A percentile compares a stretch with the other conserved stretches of the same genome.
Conservation (phyloP, 2,113 vertebrate species). For the Cyprinodon variegatus region DNA sequence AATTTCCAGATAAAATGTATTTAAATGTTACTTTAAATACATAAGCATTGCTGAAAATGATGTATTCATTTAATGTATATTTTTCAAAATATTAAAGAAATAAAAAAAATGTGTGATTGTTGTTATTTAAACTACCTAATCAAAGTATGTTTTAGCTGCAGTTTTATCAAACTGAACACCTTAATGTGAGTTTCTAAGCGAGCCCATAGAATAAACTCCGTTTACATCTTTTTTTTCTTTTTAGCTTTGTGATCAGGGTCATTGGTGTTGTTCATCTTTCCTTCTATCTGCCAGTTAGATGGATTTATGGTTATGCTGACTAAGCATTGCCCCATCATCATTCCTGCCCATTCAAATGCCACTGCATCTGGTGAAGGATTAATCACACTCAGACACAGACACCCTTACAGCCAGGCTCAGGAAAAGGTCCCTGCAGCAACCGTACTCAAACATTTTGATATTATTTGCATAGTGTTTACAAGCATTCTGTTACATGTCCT, state of each 20-base stretch:
- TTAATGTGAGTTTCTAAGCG: neutral
- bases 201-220: neutral
- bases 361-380: conserved; percentile 70
- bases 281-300: conserved; percentile 47
- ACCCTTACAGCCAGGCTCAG: conserved; percentile 12
- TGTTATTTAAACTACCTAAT: neutral
- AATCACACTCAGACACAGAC: conserved; percentile 57
- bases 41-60: neutral
- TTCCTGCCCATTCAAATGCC: conserved; percentile 76
- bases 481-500: neutral
- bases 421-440: conserved; percentile 31
- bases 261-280: conserved; percentile 48
- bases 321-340: conserved; percentile 39
- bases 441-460: neutral
- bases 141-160: neutral
- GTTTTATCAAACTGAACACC: neutral
- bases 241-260: conserved; percentile 30
- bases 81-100: neutral
- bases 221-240: conserved; percentile 8
- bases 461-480: neutral
- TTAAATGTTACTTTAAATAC: neutral
- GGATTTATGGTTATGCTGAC: conserved; percentile 72
- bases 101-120: neutral
- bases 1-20: neutral
- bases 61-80: neutral